Evolutionary conservation across 2,113 vertebrate genomes (phyloP).

Genomic region (Chitala chitala): DNA sequence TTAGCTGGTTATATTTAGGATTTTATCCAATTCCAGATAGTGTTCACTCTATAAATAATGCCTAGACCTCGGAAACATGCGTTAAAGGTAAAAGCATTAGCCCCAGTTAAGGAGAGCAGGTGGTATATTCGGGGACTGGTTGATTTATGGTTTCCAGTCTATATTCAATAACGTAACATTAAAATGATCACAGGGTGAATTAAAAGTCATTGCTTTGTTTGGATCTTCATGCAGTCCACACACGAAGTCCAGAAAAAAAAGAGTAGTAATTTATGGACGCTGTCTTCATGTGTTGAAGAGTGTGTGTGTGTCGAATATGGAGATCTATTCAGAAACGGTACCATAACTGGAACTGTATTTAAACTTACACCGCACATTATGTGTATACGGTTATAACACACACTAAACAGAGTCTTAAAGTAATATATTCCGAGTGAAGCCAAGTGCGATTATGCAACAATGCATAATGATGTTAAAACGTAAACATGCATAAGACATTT

Average conservation of each 20-base stretch:
- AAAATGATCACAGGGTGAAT: neutral
- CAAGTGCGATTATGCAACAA: too few species aligned
- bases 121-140: too few species aligned
- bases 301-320: neutral
- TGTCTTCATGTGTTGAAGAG: neutral
- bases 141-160: too few species aligned
- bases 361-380: neutral
- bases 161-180: neutral
- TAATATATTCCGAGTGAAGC: too few species aligned
- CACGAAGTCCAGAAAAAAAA: neutral
- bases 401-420: too few species aligned
- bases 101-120: neutral
- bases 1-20: too few species aligned
- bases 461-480: too few species aligned
- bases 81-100: neutral
- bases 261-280: conserved; percentile 12
- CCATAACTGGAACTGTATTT: neutral
- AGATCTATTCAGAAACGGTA: neutral
- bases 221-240: neutral
- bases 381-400: neutral
- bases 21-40: too few species aligned
- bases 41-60: too few species aligned
- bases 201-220: neutral
- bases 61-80: too few species aligned
- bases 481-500: too few species aligned